Base-by-base conservation (phyloP, 2,797 vertebrate genomes). In the Coendou prehensilis region DNA sequence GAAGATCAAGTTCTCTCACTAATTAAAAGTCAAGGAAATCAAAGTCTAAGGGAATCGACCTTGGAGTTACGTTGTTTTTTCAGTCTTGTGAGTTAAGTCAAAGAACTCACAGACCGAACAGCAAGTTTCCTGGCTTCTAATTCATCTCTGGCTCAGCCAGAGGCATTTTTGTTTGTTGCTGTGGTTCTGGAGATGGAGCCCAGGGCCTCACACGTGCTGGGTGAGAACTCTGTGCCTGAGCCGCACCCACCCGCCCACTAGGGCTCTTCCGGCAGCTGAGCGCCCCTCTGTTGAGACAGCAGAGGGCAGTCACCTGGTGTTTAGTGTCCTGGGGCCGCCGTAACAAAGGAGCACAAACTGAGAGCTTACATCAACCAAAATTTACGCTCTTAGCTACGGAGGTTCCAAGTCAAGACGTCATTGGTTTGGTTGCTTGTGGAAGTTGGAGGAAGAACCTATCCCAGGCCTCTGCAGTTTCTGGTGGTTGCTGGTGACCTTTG, bases 1-100 rank as follows among this genome's bases (percentile, higher is more conserved):
- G 86, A 89, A 92, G 33, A 79, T 71, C 57, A 86, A 79, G 47
- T 59, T 41, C 41, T 7, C 59, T 92, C 64, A 47, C 52, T 26
- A 81, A n/a, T 41, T 28, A 76, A 71, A 92, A 80, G 86, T 97
- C 87, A 94, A 96, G 93, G 93, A 78, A n/a, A n/a, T 30, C 14
- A 54, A 63, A 56, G 11, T 86, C 84, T 71, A 59, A 73, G 64
- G 57, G 71, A 86, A 52, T 73, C 41, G 14, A 69, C 23, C n/a
- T 54, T 33, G 54, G 41, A 79, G 59, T 92, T 89, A 50, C 45
- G 3, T 45, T 67, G 22, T 28, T n/a, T 23, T 47, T 87, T 75
- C 57, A 79, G n/a, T 52, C 59, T 90, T 85, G 26, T 79, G 86
- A 86, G 80, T 88, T 82, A 64, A 96, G 79, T 57, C 56, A 86